Evolutionary conservation across 1,140 invertebrate genomes (phyloP).

Genomic region (Temnothorax nylanderi): DNA sequence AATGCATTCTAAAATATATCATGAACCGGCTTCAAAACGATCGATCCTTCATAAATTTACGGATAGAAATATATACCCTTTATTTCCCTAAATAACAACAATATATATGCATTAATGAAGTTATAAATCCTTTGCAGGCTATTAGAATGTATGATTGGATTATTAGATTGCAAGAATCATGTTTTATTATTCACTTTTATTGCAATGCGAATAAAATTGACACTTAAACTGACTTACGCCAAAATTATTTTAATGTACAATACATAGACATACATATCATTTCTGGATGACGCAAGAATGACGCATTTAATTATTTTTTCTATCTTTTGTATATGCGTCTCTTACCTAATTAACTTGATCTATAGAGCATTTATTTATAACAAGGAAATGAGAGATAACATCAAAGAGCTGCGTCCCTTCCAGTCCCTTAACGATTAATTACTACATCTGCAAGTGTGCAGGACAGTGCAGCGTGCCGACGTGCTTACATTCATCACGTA

Average conservation of each 20-base stretch:
- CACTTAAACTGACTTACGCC: background rate
- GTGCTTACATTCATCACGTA: background rate
- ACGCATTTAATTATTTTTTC: background rate
- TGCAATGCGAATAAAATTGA: background rate
- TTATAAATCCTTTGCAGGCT: background rate
- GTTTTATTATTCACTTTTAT: background rate
- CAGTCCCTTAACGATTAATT: constrained; percentile 22
- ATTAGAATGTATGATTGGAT: background rate
- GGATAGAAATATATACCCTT: background rate
- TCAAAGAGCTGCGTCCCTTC: background rate
- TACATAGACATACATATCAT: background rate
- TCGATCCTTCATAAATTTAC: background rate
- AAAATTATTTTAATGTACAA: background rate
- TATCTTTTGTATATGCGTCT: background rate
- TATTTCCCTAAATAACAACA: background rate
- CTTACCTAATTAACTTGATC: background rate
- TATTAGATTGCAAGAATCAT: background rate
- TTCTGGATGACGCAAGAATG: background rate
- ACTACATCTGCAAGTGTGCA: background rate
- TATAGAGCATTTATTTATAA: background rate
- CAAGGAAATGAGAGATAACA: background rate
- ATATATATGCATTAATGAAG: background rate
- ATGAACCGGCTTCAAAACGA: background rate
- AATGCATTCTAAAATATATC: background rate
- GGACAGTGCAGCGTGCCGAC: constrained; percentile 2